Conservation (phyloP, 2,797 vertebrate genomes). For the Echiichthys vipera region DNA sequence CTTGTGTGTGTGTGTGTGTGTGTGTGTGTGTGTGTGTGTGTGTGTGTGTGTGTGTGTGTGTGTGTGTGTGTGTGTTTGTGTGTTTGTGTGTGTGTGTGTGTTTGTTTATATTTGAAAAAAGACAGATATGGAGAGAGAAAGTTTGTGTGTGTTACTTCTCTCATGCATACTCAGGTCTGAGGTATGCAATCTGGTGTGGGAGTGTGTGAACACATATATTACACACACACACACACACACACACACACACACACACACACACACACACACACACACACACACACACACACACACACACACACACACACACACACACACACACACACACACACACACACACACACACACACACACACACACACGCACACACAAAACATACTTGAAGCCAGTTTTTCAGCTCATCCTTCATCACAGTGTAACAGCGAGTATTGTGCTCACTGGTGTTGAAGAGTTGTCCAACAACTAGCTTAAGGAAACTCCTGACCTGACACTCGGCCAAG, state of each 20-base stretch:
- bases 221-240: too few species aligned
- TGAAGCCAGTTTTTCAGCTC: conserved; percentile 65
- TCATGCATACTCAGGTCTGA: conserved; percentile 45
- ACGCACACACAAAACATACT: conserved; percentile 14
- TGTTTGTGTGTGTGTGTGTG: conserved; percentile 20
- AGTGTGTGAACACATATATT: conserved; percentile 42
- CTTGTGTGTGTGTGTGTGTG: conserved; percentile 25
- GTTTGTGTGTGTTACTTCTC: conserved; percentile 39
- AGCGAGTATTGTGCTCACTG: conserved; percentile 22
- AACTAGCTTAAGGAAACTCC: conserved; percentile 19
- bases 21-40: conserved; percentile 26
- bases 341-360: not conserved
- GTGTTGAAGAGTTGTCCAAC: conserved; percentile 25
- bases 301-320: conserved; percentile 9
- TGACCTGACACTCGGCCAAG: conserved; percentile 19
- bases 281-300: too few species aligned
- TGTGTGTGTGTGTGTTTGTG: conserved; percentile 27
- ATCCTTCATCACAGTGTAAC: conserved; percentile 45
- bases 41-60: conserved; percentile 26
- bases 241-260: too few species aligned
- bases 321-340: conserved; percentile 24
- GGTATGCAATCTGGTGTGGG: conserved; percentile 59
- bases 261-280: too few species aligned
- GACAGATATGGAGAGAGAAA: conserved; percentile 38
- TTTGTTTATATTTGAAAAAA: conserved; percentile 43